Evolutionary conservation across 2,888 invertebrate species (phyloP).

Genomic region (Sisyra nigra): DNA sequence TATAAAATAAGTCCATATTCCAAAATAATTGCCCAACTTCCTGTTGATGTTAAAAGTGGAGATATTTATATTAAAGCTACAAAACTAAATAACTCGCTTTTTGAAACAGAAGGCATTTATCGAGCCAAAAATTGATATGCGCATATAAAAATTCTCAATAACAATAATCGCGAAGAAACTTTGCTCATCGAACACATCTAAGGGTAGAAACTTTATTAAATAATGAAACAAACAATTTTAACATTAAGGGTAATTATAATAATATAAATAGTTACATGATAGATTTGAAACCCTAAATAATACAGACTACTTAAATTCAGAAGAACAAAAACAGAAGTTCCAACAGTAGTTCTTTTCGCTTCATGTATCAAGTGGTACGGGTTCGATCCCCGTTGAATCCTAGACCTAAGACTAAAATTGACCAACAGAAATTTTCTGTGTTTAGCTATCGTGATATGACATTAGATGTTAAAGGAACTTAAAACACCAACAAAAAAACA

Average conservation of each 20-base stretch:
- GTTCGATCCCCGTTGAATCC: too few relatives aligned
- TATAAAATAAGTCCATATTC: background rate
- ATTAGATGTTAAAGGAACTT: too few relatives aligned
- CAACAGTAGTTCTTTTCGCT: too few relatives aligned
- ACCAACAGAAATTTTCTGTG: too few relatives aligned
- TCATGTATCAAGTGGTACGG: too few relatives aligned
- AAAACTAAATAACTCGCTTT: background rate
- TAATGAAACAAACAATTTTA: background rate
- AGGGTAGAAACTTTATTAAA: background rate
- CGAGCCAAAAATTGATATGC: background rate
- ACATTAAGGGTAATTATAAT: background rate
- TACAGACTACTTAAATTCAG: background rate
- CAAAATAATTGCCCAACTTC: background rate
- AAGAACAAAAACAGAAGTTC: conserved; percentile 2
- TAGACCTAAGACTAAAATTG: too few relatives aligned
- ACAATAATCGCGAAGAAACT: background rate
- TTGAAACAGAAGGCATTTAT: background rate
- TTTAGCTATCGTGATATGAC: too few relatives aligned
- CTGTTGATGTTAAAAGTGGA: background rate
- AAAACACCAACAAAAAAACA: too few relatives aligned
- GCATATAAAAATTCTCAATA: background rate
- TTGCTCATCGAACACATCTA: background rate
- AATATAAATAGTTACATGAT: background rate
- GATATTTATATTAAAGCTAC: background rate
- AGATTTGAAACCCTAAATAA: background rate